Conservation (phyloP, 1,140 invertebrate species). For the Philopotamus ludificatus region DNA sequence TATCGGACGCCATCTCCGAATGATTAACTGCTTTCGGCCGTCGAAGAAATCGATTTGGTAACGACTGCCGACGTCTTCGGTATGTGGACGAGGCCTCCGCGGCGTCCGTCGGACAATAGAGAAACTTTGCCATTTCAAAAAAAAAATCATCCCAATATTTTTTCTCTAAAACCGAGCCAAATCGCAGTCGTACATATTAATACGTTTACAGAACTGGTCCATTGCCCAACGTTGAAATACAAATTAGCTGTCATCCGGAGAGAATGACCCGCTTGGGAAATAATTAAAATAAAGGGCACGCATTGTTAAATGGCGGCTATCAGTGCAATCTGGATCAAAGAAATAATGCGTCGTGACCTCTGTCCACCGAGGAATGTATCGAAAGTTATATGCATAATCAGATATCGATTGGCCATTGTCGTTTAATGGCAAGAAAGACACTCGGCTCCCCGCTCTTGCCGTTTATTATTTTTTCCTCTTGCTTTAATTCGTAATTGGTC, state of each 20-base stretch:
- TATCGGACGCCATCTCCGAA: not conserved
- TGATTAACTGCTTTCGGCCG: not conserved
- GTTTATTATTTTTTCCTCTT: too few species aligned
- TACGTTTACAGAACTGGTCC: not conserved
- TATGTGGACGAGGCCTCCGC: not conserved
- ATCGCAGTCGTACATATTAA: not conserved
- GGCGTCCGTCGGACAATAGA: not conserved
- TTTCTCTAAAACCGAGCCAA: not conserved
- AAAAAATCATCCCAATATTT: not conserved
- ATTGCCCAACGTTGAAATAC: constrained; percentile 20
- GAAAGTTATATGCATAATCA: not conserved
- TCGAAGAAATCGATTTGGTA: not conserved
- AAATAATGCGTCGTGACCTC: constrained; percentile 20
- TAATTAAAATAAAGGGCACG: constrained; percentile 8
- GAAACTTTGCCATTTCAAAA: not conserved
- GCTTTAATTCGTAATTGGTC: too few species aligned
- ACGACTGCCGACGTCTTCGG: not conserved
- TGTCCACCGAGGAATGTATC: constrained; percentile 2
- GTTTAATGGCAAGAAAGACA: too few species aligned
- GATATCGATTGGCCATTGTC: not conserved
- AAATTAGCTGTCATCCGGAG: constrained; percentile 9
- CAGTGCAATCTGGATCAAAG: not conserved
- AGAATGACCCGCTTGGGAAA: constrained; percentile 1
- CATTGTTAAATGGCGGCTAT: constrained; percentile 12
- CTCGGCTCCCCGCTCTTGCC: too few species aligned